Conservation (phyloP, 2,113 vertebrate species). For the Alouatta palliata region DNA sequence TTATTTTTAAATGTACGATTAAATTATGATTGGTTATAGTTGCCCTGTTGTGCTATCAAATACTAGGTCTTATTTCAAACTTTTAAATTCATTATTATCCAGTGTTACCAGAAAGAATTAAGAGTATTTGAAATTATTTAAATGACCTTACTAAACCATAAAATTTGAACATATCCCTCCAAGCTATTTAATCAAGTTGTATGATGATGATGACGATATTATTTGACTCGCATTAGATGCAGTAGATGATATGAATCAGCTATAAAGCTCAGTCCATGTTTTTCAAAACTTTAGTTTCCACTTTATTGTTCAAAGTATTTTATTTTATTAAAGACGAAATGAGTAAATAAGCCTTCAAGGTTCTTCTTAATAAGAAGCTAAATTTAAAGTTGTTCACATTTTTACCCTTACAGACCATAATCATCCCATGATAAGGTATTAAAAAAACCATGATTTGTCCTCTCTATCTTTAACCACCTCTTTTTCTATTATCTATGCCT, state of each 20-base stretch:
- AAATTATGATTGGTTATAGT: too few species aligned
- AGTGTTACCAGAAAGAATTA: background rate
- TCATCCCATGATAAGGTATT: background rate
- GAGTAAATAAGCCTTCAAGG: background rate
- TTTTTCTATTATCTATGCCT: background rate
- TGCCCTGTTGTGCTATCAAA: too few species aligned
- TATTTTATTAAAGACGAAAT: background rate
- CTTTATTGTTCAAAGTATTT: background rate
- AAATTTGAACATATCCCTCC: background rate
- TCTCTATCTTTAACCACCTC: background rate
- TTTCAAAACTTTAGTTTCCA: slow-evolving; percentile 3
- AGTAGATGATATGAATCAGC: background rate
- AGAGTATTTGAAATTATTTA: background rate
- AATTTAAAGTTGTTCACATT: background rate
- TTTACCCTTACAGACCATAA: background rate
- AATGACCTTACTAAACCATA: background rate
- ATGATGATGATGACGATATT: background rate
- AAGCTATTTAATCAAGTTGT: background rate
- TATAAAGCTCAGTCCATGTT: background rate
- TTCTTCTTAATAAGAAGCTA: background rate
- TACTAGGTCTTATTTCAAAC: background rate
- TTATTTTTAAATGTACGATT: too few species aligned
- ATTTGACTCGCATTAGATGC: background rate
- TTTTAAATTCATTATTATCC: background rate
- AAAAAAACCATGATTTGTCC: background rate